Evolutionary conservation across 2,113 vertebrate genomes (phyloP).

Genomic region (Tilapia sparmanii): DNA sequence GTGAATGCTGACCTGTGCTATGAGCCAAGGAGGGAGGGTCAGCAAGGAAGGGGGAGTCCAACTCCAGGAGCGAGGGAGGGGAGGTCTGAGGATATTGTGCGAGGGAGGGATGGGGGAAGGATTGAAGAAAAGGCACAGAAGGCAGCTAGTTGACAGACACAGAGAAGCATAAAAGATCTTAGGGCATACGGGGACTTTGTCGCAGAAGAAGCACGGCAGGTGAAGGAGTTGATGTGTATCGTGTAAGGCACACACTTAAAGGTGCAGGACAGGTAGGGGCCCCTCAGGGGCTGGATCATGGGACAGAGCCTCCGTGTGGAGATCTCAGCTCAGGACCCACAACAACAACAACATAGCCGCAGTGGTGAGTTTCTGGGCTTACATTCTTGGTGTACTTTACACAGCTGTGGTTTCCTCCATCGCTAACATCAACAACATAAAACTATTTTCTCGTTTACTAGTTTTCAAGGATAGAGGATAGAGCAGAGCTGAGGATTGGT

Average conservation of each 20-base stretch:
- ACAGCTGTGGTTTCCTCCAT: not conserved
- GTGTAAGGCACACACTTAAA: constrained; percentile 10
- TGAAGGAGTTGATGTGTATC: not conserved
- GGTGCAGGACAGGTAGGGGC: constrained; percentile 54
- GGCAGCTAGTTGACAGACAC: constrained; percentile 73
- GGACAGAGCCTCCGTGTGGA: constrained; percentile 74
- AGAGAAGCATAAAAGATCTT: constrained; percentile 51
- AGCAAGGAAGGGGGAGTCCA: constrained; percentile 56
- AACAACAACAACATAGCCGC: constrained; percentile 32
- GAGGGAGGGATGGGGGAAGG: constrained; percentile 51
- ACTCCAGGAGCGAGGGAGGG: constrained; percentile 61
- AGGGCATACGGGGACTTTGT: constrained; percentile 40
- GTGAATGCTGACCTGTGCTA: constrained; percentile 71
- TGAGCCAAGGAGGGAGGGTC: constrained; percentile 57
- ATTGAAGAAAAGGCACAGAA: constrained; percentile 54
- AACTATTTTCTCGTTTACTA: not conserved
- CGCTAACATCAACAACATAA: not conserved
- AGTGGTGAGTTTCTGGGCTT: constrained; percentile 63
- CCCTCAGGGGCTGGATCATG: constrained; percentile 75
- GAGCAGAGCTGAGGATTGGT: not conserved
- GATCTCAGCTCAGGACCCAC: constrained; percentile 54
- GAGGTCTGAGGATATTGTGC: constrained; percentile 51
- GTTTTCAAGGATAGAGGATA: not conserved
- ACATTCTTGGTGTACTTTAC: not conserved
- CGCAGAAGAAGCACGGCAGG: not conserved